Evolutionary conservation across 30 jellyfish, hydroid and myxozoan species (phyloP).

Genomic region (Mastigias papua): DNA sequence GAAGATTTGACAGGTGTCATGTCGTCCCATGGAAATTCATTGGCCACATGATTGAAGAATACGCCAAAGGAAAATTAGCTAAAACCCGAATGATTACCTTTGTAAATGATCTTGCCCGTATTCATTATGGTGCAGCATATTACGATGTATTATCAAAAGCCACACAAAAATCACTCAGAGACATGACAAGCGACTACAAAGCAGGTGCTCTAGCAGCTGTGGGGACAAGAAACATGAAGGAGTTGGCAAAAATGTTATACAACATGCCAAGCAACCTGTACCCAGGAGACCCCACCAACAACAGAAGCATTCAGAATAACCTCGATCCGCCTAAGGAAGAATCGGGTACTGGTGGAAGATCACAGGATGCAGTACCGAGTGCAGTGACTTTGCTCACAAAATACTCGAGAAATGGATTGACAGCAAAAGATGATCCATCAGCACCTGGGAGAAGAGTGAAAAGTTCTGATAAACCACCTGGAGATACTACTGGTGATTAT

Average conservation of each 20-base stretch:
- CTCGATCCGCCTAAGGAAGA: background rate
- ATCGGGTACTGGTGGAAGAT: background rate
- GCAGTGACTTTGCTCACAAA: background rate
- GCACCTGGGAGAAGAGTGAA: background rate
- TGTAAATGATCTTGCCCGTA: background rate
- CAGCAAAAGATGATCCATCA: background rate
- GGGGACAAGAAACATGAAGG: background rate
- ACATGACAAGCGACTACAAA: background rate
- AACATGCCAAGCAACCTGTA: background rate
- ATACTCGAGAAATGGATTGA: background rate
- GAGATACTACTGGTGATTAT: background rate
- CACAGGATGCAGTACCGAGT: background rate
- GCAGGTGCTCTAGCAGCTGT: background rate
- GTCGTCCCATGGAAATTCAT: background rate
- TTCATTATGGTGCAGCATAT: background rate
- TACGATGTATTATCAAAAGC: background rate
- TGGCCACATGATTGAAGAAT: background rate
- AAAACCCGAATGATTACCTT: background rate
- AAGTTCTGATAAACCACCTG: background rate
- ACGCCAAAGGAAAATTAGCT: background rate
- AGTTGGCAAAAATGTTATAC: background rate
- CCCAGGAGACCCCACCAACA: background rate
- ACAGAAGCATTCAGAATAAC: background rate
- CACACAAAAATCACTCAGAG: background rate
- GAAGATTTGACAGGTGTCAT: background rate